Percentiles rank a stretch among this genome's conserved stretches.
phyloP scores from a whole-genome alignment of 1,140 invertebrate species.

The Oedothorax gibbosus region DNA sequence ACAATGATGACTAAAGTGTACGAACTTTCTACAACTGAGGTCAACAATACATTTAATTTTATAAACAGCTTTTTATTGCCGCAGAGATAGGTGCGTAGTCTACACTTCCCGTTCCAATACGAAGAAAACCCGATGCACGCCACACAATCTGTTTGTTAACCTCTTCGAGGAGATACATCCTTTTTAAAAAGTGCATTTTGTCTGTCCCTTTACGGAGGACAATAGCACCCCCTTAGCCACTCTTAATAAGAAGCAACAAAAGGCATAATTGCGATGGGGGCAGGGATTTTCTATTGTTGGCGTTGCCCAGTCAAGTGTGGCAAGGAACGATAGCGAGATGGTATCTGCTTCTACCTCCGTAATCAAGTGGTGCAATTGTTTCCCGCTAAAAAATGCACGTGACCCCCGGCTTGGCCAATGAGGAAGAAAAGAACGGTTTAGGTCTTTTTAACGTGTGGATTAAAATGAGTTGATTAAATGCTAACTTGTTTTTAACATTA shows the following conservation, averaged over 20 bases:
- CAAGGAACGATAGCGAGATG: slow-evolving; percentile 19
- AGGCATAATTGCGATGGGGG: slow-evolving; percentile 46
- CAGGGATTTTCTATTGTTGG: slow-evolving; percentile 31
- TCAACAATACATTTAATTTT: no score
- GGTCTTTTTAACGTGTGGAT: no score
- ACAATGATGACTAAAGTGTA: no score
- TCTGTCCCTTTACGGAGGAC: slow-evolving; percentile 17
- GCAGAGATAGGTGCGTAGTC: background rate
- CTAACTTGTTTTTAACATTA: no score
- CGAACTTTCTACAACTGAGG: no score
- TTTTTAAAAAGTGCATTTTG: slow-evolving; percentile 37
- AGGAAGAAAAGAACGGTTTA: no score
- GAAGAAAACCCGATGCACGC: background rate
- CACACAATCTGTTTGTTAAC: slow-evolving; percentile 57
- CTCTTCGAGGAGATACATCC: slow-evolving; percentile 37
- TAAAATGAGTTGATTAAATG: no score
- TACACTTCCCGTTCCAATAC: background rate
- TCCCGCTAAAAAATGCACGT: slow-evolving; percentile 24
- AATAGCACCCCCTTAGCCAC: slow-evolving; percentile 56
- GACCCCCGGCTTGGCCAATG: no score
- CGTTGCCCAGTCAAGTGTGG: slow-evolving; percentile 46
- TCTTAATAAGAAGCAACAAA: slow-evolving; percentile 58
- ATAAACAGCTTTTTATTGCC: no score
- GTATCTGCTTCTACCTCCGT: slow-evolving; percentile 30
- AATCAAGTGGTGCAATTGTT: slow-evolving; percentile 54